phyloP scores from a whole-genome alignment of 2,888 invertebrate species.

The Hofmannophila pseudospretella region DNA sequence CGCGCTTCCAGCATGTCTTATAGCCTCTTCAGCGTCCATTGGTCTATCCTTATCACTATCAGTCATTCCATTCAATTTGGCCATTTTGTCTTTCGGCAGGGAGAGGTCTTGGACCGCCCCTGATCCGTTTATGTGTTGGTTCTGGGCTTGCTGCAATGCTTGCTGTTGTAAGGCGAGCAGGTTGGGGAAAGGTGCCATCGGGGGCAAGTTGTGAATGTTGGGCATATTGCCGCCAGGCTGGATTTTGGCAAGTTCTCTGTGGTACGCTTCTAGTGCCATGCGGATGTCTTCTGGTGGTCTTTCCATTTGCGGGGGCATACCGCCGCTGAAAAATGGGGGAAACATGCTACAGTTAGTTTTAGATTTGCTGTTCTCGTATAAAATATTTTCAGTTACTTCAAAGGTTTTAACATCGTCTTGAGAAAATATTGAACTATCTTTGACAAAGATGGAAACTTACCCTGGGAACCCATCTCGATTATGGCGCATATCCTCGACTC shows the following conservation, averaged over 20 bases:
- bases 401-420: background rate
- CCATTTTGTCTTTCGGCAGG: conserved; percentile 85
- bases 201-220: conserved; percentile 68
- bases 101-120: conserved; percentile 89
- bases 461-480: conserved; percentile 88
- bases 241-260: conserved; percentile 94
- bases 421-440: background rate
- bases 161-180: conserved; percentile 88
- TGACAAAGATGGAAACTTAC: conserved; percentile 67
- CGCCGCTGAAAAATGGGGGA: conserved; percentile 90
- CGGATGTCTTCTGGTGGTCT: conserved; percentile 89
- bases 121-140: conserved; percentile 80
- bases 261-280: conserved; percentile 93
- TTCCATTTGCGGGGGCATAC: conserved; percentile 79
- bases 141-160: conserved; percentile 65
- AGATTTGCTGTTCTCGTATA: conserved; percentile 71
- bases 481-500: conserved; percentile 85
- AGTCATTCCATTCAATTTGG: conserved; percentile 81
- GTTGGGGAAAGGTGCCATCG: conserved; percentile 79
- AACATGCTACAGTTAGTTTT: conserved; percentile 85
- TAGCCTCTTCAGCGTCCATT: conserved; percentile 81
- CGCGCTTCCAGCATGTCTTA: conserved; percentile 88
- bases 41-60: conserved; percentile 82
- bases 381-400: conserved; percentile 14
- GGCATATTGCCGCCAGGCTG: conserved; percentile 83